These are phyloP conservation scores for Phanerotoma sp. DNA, from an alignment of 2,888 invertebrate species.

Conservation along the genomic window DNA sequence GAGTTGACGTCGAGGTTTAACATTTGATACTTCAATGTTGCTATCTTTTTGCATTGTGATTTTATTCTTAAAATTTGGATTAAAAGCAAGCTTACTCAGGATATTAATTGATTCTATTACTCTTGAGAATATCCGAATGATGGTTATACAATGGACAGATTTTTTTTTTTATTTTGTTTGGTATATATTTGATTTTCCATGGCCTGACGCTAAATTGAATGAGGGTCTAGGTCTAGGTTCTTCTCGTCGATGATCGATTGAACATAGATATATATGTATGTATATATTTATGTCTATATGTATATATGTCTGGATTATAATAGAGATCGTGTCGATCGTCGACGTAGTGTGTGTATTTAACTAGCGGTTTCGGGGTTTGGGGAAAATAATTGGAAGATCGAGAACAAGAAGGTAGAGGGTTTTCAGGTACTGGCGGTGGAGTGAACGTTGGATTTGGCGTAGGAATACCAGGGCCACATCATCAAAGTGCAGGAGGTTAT, in stretches of 20 bases:
- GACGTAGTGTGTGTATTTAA: conserved; percentile 21
- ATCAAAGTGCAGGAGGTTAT: conserved; percentile 40
- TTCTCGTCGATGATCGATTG: conserved; percentile 23
- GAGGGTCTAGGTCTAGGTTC: conserved; percentile 5
- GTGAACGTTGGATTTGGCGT: conserved; percentile 44
- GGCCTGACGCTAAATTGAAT: conserved; percentile 15
- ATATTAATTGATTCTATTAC: no score
- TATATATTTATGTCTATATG: no score
- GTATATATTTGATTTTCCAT: conserved; percentile 8
- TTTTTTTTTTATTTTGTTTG: background rate
- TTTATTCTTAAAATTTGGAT: no score
- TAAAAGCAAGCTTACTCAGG: no score
- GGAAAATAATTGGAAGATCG: conserved; percentile 29
- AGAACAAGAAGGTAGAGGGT: conserved; percentile 53
- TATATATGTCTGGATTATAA: background rate
- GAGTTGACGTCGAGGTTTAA: no score
- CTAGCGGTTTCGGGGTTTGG: background rate
- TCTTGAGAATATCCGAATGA: no score
- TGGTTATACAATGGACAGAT: no score
- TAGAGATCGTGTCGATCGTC: conserved; percentile 12
- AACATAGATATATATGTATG: no score
- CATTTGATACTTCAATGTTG: no score
- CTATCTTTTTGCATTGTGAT: no score
- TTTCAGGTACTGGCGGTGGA: conserved; percentile 54
- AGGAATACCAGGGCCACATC: conserved; percentile 44